Evolutionary conservation across 2,797 vertebrate genomes (phyloP).

Genomic region (Otolemur crassicaudatus): DNA sequence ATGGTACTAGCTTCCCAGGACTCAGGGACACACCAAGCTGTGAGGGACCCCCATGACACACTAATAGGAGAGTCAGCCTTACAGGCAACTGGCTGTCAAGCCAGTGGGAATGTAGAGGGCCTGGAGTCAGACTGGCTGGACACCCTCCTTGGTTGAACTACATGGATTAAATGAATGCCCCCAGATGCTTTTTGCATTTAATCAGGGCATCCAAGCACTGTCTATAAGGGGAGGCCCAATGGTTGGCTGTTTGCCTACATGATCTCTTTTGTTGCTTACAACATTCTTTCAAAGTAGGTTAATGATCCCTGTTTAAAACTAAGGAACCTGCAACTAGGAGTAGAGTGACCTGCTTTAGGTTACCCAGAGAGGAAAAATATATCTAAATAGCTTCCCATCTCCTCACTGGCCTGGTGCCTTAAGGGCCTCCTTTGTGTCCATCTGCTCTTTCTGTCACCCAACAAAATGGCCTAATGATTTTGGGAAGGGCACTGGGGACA

Average conservation of each 20-base stretch:
- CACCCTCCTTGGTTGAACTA: not conserved
- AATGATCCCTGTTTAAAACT: not conserved
- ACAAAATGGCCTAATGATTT: not conserved
- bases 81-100: not conserved
- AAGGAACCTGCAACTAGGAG: not conserved
- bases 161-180: not conserved
- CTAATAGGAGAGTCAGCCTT: not conserved
- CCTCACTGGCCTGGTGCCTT: not conserved
- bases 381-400: not conserved
- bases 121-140: not conserved
- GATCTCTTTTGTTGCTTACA: not conserved
- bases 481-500: fast-evolving
- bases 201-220: not conserved
- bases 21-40: not conserved
- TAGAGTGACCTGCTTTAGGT: not conserved
- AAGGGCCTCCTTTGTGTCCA: not conserved
- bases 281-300: not conserved
- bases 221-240: not conserved
- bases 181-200: not conserved
- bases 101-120: not conserved
- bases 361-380: not conserved
- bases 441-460: not conserved
- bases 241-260: not conserved
- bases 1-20: not conserved
- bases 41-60: fast-evolving